Base-by-base conservation (phyloP, 2,888 invertebrate genomes). In the Oscheius sp. region DNA sequence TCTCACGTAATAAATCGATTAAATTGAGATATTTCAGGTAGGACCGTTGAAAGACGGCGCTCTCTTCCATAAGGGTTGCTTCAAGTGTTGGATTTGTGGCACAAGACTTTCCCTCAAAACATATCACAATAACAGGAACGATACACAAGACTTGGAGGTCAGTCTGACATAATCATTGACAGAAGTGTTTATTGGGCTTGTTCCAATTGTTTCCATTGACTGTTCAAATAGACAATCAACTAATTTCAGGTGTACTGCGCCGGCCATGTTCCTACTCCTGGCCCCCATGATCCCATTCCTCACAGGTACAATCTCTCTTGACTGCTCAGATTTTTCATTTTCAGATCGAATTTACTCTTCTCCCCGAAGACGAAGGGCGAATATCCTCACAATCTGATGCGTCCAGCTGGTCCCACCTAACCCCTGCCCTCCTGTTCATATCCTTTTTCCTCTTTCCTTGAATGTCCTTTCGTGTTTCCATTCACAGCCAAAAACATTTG, bases 1-100 rank as follows among this genome's bases (percentile, higher is more conserved):
- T 29, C 18, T 16, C 41, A 25, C 16, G 45, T 43, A 63, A 43
- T 23, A 63, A n/a, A 45, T 45, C 43, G 63, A 45, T 45, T 21
- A 45, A 21, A 43, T 9, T 18, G 43, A 56, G 27, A 25, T 3
- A 29, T 18, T 70, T 64, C 69, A 85, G 79, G 78, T 88, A 59
- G 88, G 88, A 29, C 89, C 88, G 16, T 76, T 89, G 68, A 89
- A 89, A 77, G 88, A 88, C 75, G 88, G 88, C 13, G 81, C 84
- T 27, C 80, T 87, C 63, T 88, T 89, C 76, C 88, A 88, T 74
- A 87, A 87, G 75, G 86, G 86, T 61, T 87, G 87, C 74, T 88
- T 88, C 81, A 89, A 89, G 75, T 89, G 88, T 70, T 89, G 87
- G 87, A 89, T 89, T 71, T 89, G 88, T 76, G 88, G 88, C 21